Conservation (phyloP, 2,113 vertebrate genomes). For the Lophochroa leadbeateri region DNA sequence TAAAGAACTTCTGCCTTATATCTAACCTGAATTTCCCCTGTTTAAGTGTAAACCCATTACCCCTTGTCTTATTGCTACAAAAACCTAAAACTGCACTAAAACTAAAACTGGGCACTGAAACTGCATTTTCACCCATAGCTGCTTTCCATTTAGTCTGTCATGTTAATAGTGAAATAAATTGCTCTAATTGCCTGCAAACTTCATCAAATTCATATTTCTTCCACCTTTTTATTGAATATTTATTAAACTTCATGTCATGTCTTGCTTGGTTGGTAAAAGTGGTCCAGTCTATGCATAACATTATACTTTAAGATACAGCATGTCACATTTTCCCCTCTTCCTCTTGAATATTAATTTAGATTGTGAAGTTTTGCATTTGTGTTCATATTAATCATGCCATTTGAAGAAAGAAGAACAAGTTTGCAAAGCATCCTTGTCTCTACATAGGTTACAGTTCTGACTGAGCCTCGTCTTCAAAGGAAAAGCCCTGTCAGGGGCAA, state of each 20-base stretch:
- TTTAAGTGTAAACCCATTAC: not conserved
- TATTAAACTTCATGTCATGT: constrained; percentile 79
- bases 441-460: not conserved
- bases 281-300: constrained; percentile 56
- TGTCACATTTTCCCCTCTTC: constrained; percentile 11
- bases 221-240: constrained; percentile 80
- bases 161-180: constrained; percentile 89
- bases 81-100: not conserved
- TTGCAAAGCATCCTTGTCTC: not conserved
- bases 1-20: not conserved
- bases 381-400: constrained; percentile 29
- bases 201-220: constrained; percentile 82
- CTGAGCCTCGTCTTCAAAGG: not conserved
- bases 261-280: constrained; percentile 67
- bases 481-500: accelerated
- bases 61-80: not conserved
- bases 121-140: constrained; percentile 78
- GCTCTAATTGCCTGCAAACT: constrained; percentile 83
- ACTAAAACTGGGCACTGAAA: constrained; percentile 47
- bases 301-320: constrained; percentile 33
- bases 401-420: not conserved
- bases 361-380: constrained; percentile 28
- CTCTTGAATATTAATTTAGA: constrained; percentile 56
- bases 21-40: not conserved
- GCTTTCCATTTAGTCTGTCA: constrained; percentile 79